Base-by-base conservation (phyloP, 1,140 invertebrate species). In the Trichonephila clavipes region DNA sequence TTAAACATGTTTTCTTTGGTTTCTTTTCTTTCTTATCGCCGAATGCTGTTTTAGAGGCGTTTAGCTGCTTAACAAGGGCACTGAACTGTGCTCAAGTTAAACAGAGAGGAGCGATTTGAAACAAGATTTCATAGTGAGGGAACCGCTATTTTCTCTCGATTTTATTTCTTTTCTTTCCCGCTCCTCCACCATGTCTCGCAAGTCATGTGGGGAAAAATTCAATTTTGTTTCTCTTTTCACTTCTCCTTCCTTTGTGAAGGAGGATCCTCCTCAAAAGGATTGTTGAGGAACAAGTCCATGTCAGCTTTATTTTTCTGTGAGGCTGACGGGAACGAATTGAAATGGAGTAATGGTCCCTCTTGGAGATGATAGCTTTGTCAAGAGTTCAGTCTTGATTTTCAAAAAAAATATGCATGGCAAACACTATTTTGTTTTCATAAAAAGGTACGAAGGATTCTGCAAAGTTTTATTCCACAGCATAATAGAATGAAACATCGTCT, bases 81-180 rank as follows among this genome's bases (percentile, higher is more conserved):
- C 34, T 92, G 90, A 92, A 92, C 90, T 92, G 62, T 24, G 72
- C 64, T 90, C 44, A 90, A 90, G 72, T 83, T 90, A 82, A 90
- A 90, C 58, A 90, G 66, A 61, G 40, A 40, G 44, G 66, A 82
- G 59, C 40, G 89, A 92, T 92, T 83, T 66, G 90, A 85, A 85
- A 85, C 61, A 92, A 85, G 40, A 82, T 82, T 34, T 72, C 66
- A 59, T 77, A 72, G n/a, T 89, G 62, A 69, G 59, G 86, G 59
- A 88, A 66, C 62, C 58, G 58, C 59, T 62, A 66, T 66, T 44
- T 24, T 66, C n/a, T 40, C 40, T 64, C 34, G n/a, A 28, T 19
- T 81, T 28, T 12, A 16, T 81, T 81, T 24, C 72, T 81, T 81
- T 6, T 21, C 62, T 64, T 2, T 18, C 19, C 21, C 62, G 62